A percentile compares a stretch with the other conserved stretches of the same genome.
Evolutionary conservation across 2,888 invertebrate species (phyloP).

Genomic region (Cancer borealis): DNA sequence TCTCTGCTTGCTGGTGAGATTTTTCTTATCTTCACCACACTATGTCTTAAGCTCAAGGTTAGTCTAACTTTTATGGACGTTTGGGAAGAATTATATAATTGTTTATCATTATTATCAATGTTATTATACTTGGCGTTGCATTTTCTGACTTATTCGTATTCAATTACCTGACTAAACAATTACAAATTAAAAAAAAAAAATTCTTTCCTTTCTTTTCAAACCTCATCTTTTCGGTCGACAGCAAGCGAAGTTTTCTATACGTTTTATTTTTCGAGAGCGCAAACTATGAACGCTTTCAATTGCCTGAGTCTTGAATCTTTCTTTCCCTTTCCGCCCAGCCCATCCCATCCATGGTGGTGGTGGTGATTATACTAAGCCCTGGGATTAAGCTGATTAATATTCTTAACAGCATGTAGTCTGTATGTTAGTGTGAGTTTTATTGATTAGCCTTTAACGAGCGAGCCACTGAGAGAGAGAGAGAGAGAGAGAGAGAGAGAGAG

Average conservation of each 20-base stretch:
- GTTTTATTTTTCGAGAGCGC: neutral
- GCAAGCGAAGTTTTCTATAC: constrained; percentile 13
- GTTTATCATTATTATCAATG: neutral
- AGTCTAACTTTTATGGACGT: neutral
- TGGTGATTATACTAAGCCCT: neutral
- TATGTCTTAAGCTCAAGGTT: neutral
- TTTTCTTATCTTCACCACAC: neutral
- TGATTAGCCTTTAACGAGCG: neutral
- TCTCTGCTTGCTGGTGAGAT: neutral
- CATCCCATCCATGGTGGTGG: neutral
- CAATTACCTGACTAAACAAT: no score
- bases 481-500: constrained; percentile 52
- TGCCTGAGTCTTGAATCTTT: neutral
- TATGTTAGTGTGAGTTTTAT: constrained; percentile 27
- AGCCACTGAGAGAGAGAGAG: constrained; percentile 21
- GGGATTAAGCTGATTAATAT: constrained; percentile 2
- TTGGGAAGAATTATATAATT: neutral
- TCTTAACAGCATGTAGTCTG: neutral
- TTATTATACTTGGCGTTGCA: neutral
- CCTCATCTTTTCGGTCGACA: neutral
- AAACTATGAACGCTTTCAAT: constrained; percentile 43
- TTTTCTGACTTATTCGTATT: no score
- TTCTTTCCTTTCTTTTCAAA: neutral
- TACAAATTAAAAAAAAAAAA: no score
- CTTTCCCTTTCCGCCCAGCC: neutral